Conservation (phyloP, 2,888 invertebrate genomes). For the Euphydryas editha region DNA sequence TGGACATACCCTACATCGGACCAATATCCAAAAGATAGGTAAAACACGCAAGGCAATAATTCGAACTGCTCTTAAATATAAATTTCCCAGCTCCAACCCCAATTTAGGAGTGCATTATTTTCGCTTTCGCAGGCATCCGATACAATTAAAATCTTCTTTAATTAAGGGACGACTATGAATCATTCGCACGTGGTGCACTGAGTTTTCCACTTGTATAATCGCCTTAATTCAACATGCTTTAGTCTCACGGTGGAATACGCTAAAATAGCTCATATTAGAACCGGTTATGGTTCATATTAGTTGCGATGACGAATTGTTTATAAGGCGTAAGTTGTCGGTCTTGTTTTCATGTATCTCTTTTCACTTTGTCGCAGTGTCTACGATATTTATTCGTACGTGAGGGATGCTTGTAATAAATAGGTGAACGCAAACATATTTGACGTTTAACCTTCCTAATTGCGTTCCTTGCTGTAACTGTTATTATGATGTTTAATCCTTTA, state of each 20-base stretch:
- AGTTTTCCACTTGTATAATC: slow-evolving; percentile 80
- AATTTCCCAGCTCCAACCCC: slow-evolving; percentile 77
- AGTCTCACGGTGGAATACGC: slow-evolving; percentile 44
- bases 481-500: slow-evolving; percentile 11
- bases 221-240: slow-evolving; percentile 62
- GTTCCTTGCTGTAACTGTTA: slow-evolving; percentile 72
- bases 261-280: slow-evolving; percentile 60
- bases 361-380: slow-evolving; percentile 81
- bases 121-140: slow-evolving; percentile 83
- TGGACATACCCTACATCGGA: slow-evolving; percentile 44
- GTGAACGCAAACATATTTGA: slow-evolving; percentile 82
- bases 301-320: slow-evolving; percentile 49
- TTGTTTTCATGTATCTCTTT: slow-evolving; percentile 77
- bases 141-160: slow-evolving; percentile 85
- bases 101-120: slow-evolving; percentile 84
- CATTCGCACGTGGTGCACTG: slow-evolving; percentile 84
- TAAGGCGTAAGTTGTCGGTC: slow-evolving; percentile 59
- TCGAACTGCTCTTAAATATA: slow-evolving; percentile 70
- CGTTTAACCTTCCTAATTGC: slow-evolving; percentile 80
- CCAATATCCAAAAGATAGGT: slow-evolving; percentile 56
- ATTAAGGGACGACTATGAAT: slow-evolving; percentile 83
- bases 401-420: slow-evolving; percentile 82
- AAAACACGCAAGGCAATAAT: slow-evolving; percentile 76
- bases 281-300: slow-evolving; percentile 55
- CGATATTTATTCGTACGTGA: slow-evolving; percentile 82